phyloP scores from a whole-genome alignment of 2,113 vertebrate genomes.

The Carettochelys insculpta region DNA sequence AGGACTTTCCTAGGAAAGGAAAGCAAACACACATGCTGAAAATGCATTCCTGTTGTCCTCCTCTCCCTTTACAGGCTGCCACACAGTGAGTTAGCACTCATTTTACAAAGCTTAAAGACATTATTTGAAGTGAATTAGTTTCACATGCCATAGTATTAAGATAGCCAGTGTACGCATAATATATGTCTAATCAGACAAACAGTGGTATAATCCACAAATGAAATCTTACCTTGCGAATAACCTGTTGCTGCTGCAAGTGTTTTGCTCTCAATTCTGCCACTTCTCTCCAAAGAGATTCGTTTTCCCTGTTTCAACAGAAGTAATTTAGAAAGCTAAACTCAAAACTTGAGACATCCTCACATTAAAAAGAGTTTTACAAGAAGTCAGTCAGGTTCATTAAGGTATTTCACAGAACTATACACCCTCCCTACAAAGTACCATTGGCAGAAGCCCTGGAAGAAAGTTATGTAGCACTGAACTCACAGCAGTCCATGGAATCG shows the following conservation, averaged over 20 bases:
- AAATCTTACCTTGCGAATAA: constrained; percentile 90
- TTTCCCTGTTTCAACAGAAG: constrained; percentile 83
- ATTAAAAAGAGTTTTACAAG: background rate
- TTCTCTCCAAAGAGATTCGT: constrained; percentile 95
- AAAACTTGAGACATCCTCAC: background rate
- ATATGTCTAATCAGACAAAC: background rate
- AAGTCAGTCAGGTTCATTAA: background rate
- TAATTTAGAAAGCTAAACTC: background rate
- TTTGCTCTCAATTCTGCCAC: constrained; percentile 93
- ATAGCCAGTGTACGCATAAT: background rate
- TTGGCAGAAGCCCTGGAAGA: background rate
- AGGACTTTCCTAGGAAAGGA: background rate
- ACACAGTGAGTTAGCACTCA: background rate
- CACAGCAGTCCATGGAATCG: background rate
- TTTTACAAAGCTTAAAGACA: background rate
- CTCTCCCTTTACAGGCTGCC: background rate
- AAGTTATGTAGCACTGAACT: background rate
- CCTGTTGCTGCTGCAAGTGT: constrained; percentile 92
- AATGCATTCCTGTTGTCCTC: background rate
- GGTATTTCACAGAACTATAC: background rate
- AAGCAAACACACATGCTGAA: background rate
- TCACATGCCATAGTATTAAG: background rate
- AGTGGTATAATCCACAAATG: rapidly evolving
- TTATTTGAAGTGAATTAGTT: background rate
- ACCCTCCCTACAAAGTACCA: background rate